Evolutionary conservation across 1,140 invertebrate genomes (phyloP), one percentile per base, ranked within the genome.

Genomic region (Caenorhabditis briggsae): DNA sequence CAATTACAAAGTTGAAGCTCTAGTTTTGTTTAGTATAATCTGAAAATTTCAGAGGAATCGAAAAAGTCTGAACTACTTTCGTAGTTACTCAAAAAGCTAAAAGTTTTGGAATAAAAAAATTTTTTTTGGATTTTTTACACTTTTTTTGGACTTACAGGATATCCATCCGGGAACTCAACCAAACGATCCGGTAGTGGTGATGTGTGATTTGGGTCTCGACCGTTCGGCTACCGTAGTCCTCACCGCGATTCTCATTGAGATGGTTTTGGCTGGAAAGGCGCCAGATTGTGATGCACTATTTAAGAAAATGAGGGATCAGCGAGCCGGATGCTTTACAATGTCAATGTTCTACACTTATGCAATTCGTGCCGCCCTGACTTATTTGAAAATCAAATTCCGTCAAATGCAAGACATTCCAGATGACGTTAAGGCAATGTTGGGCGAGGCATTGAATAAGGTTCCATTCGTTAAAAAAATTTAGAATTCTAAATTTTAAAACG

Each of bases 141-240:
- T 50, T 50, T 12, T 7, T 7, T 16, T 58, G n/a, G n/a, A n/a
- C n/a, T 58, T 61, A 3, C 23, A 61, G 59, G 59, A 61, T 23
- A 20, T 70, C 41, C 11, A 18, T 14, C 64, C 64, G 1, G 59
- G 20, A 7, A 46, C 41, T n/a, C 20, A 70, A 70, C 41, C 64
- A 16, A 25, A 23, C 11, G 64, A 70, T 70, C 64, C 64, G 0
- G 41, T 70, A 14, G 41, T 70, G 14, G 64, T 70, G 5, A 46
- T 70, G 41, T 70, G 64, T 20, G 64, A 70, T 70, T n/a, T 70
- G 6, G 64, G 64, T 8, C 41, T 70, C 16, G 64, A 70, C 18
- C 64, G 64, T 70, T 70, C 64, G 41, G 64, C 64, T 48, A 48
- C 64, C 64, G 64, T 70, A 43, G 64, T 70, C 64, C 64, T 70